Evolutionary conservation across 2,113 vertebrate genomes (phyloP), one percentile per base, ranked within the genome.

Genomic region (Ptyas mucosa): DNA sequence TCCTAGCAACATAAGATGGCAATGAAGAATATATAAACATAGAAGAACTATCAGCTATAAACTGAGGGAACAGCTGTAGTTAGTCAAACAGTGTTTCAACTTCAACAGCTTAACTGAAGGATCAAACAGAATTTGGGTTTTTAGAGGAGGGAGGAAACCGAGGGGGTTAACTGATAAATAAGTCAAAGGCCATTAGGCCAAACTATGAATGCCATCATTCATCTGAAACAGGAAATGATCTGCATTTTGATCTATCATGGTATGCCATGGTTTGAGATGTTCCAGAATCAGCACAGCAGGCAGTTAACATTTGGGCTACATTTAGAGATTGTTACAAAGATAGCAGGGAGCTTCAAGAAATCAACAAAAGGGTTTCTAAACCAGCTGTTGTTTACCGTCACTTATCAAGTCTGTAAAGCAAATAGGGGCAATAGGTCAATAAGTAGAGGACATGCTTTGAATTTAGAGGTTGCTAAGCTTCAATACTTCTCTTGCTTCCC

Each of bases 141-240:
- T 92, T 85, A 85, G 75, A 85, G 43, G 43, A 89, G 46, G 58
- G 91, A 88, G 20, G 39, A 26, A 89, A 92, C 54, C 9, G 10
- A 88, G 53, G 85, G 43, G 88, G 92, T 57, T 57, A 85, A 85
- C 53, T 92, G 88, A 92, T 92, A 89, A 92, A 51, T n/a, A 89
- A 89, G 92, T 58, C 92, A 92, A 92, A 92, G 92, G 92, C 39
- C 69, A 85, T 23, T 34, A 85, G 43, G 92, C 29, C 88, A 92
- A 89, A 85, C 88, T 81, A 49, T 89, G 92, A 89, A 89, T 92
- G 69, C 89, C 69, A 89, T 55, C 57, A 89, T 85, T 92, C 39
- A 34, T 69, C 49, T 91, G 57, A 85, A 92, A 92, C 92, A 92
- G 92, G 92, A 92, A 92, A 89, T 89, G 55, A 85, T 54, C 69